Base-by-base conservation (phyloP, 1,140 invertebrate genomes). In the Lamellibrachia luymesi region DNA sequence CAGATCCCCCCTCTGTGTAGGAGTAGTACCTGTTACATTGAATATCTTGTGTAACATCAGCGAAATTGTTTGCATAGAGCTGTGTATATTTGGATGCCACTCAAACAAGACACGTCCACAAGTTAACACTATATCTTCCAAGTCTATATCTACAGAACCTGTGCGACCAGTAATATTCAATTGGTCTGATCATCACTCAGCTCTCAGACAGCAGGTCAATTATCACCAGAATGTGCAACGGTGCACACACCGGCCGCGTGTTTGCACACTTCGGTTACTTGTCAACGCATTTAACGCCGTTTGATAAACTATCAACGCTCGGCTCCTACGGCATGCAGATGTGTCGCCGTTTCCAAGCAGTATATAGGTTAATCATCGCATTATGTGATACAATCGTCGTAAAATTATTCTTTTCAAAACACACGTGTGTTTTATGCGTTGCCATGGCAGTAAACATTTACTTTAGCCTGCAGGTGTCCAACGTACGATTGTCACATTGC, bases 321-420 rank as follows among this genome's bases (percentile, higher is more conserved):
- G 64, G 64, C 64, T 80, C 2, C 64, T 22, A 17, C 64, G 13
- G 64, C 4, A 22, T 80, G 64, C 64, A 10, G 64, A 6, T 17
- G 64, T 22, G 64, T 80, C 64, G 25, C 64, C 13, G 64, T 80
- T 17, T 80, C 64, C 64, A 80, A 2, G 64, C 64, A 80, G 64
- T 80, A 22, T 22, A 80, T 56, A 56, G 52, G 64, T 80, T 80
- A 80, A 80, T 17, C 4, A 22, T 80, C 64, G 8, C 64, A 22
- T 17, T 56, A 6, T 80, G 6, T 80, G 64, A 80, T 22, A 80
- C 64, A 80, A 80, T 2, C 64, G 64, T 80, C 64, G 64, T 80
- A 80, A 80, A 80, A 80, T 80, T 80, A 80, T 80, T 80, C 64
- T 22, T 80, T 80, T 80, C 64, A 80, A 80, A 80, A 80, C 64